Percentiles rank a stretch among this genome's conserved stretches.
These are phyloP conservation scores for Macropodus opercularis DNA, from an alignment of 2,797 vertebrate genomes.

Conservation along the genomic window DNA sequence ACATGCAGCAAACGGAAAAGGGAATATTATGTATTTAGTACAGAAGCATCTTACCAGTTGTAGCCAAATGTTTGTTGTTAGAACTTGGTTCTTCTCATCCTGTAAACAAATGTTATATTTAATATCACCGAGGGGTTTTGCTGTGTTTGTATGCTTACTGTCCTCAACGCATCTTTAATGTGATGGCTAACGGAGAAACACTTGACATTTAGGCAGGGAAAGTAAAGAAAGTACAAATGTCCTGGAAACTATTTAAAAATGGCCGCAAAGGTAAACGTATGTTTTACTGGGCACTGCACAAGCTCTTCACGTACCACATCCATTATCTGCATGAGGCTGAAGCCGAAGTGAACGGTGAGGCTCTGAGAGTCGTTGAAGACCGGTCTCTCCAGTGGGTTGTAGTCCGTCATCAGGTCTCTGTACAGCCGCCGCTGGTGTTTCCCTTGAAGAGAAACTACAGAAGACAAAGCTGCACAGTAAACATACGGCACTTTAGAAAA, in stretches of 20 bases:
- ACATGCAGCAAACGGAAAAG: background rate
- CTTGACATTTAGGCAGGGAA: background rate
- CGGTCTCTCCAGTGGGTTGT: conserved; percentile 76
- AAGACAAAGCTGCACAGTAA: conserved; percentile 8
- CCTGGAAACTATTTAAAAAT: no score
- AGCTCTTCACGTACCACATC: conserved; percentile 75
- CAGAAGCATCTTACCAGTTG: conserved; percentile 87
- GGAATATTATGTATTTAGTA: no score
- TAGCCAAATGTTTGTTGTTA: conserved; percentile 96
- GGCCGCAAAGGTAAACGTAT: no score
- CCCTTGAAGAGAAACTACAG: conserved; percentile 78
- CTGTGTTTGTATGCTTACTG: no score
- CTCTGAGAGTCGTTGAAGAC: conserved; percentile 78
- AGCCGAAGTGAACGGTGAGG: conserved; percentile 75
- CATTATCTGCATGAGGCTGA: conserved; percentile 84
- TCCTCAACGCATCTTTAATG: no score
- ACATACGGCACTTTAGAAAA: background rate
- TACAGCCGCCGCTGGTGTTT: conserved; percentile 73
- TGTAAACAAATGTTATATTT: conserved; percentile 54
- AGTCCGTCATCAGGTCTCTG: conserved; percentile 67
- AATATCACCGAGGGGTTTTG: background rate
- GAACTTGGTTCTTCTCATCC: conserved; percentile 98
- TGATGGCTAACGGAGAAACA: background rate
- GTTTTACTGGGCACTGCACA: no score
- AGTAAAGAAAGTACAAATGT: no score